Evolutionary conservation across 2,888 invertebrate genomes (phyloP), one percentile per base, ranked within the genome.

Genomic region (Scaptodrosophila latifasciaeformis): DNA sequence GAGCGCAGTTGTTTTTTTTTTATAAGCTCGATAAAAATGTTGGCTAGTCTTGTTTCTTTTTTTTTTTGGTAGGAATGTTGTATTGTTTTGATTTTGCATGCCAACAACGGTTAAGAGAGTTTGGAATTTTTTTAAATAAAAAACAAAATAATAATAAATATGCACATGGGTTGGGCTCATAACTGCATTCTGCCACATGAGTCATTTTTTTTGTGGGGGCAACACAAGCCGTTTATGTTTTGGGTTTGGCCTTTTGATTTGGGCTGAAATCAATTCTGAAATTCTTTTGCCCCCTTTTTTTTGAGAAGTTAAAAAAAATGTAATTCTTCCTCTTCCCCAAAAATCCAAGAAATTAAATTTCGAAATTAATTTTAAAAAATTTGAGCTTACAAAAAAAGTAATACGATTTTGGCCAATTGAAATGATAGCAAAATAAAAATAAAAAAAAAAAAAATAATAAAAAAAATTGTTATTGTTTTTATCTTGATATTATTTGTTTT

Each of bases 91-190:
- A 34, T 13, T 34, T 37, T 37, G 37, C 37, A 37, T 37, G 37
- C 37, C 37, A 37, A 17, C 37, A 37, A 37, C 35, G 15, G 15
- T 35, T 35, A 7, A 13, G 2, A 5, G 18, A 47, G 42, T 34
- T 48, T 59, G 65, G 59, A 67, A 60, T 76, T 76, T 70, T 65
- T 46, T 54, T n/a, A n/a, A n/a, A n/a, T n/a, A n/a, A n/a, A n/a
- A n/a, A n/a, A n/a, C n/a, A n/a, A n/a, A n/a, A n/a, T n/a, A n/a
- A n/a, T n/a, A n/a, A n/a, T n/a, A n/a, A n/a, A n/a, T n/a, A n/a
- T n/a, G n/a, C n/a, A n/a, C n/a, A n/a, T n/a, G n/a, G n/a, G n/a
- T n/a, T n/a, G n/a, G n/a, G n/a, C n/a, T n/a, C n/a, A n/a, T n/a
- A 49, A 56, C 43, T 24, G 27, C 18, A 34, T 9, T 12, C 34